These are phyloP conservation scores for Chloropsis hardwickii DNA, from an alignment of 2,113 vertebrate species.

Conservation along the genomic window DNA sequence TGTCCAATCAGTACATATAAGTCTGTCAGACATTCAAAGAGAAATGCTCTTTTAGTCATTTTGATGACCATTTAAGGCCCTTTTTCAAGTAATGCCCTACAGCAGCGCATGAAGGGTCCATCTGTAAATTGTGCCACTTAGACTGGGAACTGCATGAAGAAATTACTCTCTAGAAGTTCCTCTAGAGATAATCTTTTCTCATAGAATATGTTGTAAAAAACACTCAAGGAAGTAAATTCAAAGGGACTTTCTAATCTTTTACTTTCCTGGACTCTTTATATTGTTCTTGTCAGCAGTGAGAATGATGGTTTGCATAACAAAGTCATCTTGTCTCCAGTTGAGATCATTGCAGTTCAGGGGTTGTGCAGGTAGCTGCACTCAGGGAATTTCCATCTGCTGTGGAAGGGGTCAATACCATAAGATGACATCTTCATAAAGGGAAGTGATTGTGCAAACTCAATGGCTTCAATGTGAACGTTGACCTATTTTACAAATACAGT, in stretches of 20 bases:
- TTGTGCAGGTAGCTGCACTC: not conserved
- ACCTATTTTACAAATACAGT: conserved; percentile 20
- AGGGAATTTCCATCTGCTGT: conserved; percentile 18
- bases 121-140: not conserved
- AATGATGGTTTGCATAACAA: not conserved
- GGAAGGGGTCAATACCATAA: not conserved
- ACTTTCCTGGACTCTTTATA: not conserved
- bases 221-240: not conserved
- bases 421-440: conserved; percentile 28
- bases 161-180: not conserved
- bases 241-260: not conserved
- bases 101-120: not conserved
- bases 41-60: not conserved
- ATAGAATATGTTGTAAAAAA: not conserved
- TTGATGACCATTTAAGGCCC: not conserved
- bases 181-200: not conserved
- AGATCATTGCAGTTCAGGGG: not conserved
- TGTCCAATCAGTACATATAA: not conserved
- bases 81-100: not conserved
- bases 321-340: not conserved
- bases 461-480: not conserved
- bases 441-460: conserved; percentile 34
- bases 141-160: not conserved
- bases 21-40: not conserved
- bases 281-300: not conserved